Percentiles rank a stretch among this genome's conserved stretches.
phyloP scores from a whole-genome alignment of 1,140 invertebrate species.

The Achatina immaculata region DNA sequence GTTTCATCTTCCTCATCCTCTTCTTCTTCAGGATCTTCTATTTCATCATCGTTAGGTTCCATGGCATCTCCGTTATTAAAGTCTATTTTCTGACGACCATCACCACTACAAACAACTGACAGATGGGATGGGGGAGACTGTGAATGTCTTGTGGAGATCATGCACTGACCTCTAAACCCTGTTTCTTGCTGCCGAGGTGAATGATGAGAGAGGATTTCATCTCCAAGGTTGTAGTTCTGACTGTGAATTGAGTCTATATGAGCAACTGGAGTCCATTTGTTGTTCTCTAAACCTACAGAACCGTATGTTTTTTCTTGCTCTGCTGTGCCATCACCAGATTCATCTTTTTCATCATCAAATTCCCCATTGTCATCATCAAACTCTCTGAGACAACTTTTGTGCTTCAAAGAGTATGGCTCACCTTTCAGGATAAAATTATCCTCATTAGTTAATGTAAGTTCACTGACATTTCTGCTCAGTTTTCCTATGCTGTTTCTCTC shows the following conservation, averaged over 20 bases:
- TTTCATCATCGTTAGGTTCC: conserved; percentile 16
- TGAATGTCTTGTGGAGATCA: neutral
- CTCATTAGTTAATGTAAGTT: conserved; percentile 1
- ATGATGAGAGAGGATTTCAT: conserved; percentile 66
- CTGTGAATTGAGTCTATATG: conserved; percentile 68
- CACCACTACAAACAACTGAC: conserved; percentile 16
- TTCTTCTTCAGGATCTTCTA: neutral
- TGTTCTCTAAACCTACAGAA: neutral
- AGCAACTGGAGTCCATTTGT: conserved; percentile 42
- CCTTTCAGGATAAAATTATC: conserved; percentile 30
- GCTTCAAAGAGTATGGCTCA: conserved; percentile 35
- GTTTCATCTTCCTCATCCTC: conserved; percentile 34
- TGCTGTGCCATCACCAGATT: neutral
- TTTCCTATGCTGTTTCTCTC: conserved; percentile 34
- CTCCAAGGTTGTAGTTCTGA: conserved; percentile 52
- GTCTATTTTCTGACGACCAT: conserved; percentile 33
- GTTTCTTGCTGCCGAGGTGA: conserved; percentile 63
- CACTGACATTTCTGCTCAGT: conserved; percentile 24
- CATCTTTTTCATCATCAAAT: conserved; percentile 23
- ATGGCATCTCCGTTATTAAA: conserved; percentile 26
- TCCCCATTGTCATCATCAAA: conserved; percentile 9
- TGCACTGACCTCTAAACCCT: conserved; percentile 53
- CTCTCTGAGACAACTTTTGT: conserved; percentile 21
- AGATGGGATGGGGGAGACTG: neutral
- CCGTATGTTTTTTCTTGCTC: neutral